Percentiles rank a stretch among this genome's conserved stretches.
Conservation (phyloP, 1,140 invertebrate species). For the Delia radicum region DNA sequence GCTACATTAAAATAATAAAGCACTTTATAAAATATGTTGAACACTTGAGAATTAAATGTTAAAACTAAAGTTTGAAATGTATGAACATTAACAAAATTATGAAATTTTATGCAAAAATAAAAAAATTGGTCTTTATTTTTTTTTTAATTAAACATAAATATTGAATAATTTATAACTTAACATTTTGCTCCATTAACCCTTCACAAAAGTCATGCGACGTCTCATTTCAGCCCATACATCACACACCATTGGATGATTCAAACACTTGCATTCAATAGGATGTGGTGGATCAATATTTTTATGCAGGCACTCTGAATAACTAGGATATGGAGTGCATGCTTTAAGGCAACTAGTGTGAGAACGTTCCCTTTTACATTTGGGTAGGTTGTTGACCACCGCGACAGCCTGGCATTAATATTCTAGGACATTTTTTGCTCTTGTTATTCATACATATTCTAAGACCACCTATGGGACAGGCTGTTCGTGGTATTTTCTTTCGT, state of each 20-base stretch:
- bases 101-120: no score
- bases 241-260: slow-evolving; percentile 19
- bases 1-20: no score
- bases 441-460: not conserved
- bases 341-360: not conserved
- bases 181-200: no score
- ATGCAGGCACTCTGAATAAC: slow-evolving; percentile 24
- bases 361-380: slow-evolving; percentile 4
- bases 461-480: not conserved
- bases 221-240: slow-evolving; percentile 25
- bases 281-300: not conserved
- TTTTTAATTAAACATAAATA: no score
- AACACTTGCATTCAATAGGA: slow-evolving; percentile 26
- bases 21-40: no score
- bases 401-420: slow-evolving; percentile 16
- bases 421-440: slow-evolving; percentile 12
- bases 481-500: not conserved
- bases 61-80: no score
- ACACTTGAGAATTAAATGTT: no score
- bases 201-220: slow-evolving; percentile 9
- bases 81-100: no score
- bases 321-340: slow-evolving; percentile 25
- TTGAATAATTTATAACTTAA: no score
- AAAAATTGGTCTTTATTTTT: no score
- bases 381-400: not conserved